Conservation (phyloP, 1,140 invertebrate genomes). For the Caenorhabditis remanei region DNA sequence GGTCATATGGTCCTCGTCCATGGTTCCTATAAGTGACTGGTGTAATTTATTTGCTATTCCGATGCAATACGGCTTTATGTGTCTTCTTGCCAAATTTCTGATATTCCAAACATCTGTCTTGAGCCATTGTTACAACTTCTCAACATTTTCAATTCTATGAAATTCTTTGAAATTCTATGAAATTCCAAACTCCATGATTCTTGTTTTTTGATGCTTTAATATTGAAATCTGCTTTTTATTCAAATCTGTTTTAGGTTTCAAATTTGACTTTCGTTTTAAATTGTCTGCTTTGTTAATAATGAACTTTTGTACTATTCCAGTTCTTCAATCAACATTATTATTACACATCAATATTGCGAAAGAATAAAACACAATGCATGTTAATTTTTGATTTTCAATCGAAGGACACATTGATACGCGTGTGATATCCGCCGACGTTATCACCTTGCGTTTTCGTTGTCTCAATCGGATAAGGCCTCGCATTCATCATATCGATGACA, state of each 20-base stretch:
- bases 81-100: conserved; percentile 21
- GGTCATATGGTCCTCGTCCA: conserved; percentile 37
- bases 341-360: background rate
- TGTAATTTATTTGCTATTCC: conserved; percentile 49
- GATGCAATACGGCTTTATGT: conserved; percentile 43
- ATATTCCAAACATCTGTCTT: background rate
- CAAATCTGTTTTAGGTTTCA: background rate
- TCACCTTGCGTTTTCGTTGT: background rate
- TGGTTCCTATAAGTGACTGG: conserved; percentile 29
- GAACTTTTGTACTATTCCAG: background rate
- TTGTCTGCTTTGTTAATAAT: background rate
- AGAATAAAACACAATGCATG: conserved; percentile 7
- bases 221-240: background rate
- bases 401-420: conserved; percentile 41
- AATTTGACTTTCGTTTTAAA: background rate
- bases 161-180: background rate
- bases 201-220: background rate
- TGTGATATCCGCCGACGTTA: conserved; percentile 42
- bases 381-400: conserved; percentile 34
- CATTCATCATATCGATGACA: conserved; percentile 6
- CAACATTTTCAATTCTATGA: background rate
- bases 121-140: conserved; percentile 22
- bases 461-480: conserved; percentile 3
- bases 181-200: conserved; percentile 22
- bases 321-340: background rate